These are phyloP conservation scores for Panagrolaimus sp. DNA, from an alignment of 1,140 invertebrate species.

Conservation along the genomic window DNA sequence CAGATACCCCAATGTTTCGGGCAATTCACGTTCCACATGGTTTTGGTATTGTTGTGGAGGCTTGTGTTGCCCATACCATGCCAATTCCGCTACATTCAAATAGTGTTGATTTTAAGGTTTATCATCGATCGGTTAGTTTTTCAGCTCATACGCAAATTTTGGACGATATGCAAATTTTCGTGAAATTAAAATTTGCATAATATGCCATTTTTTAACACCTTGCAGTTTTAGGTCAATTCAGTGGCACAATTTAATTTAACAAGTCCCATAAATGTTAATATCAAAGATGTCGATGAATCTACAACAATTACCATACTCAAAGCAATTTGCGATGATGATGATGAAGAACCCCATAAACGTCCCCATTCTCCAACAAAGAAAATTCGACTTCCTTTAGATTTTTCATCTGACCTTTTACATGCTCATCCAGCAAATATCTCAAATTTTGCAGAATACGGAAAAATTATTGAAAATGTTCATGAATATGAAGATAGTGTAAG, in stretches of 20 bases:
- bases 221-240: conserved; percentile 41
- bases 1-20: conserved; percentile 26
- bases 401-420: conserved; percentile 1
- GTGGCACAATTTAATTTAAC: conserved; percentile 29
- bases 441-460: conserved; percentile 3
- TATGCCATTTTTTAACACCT: too few species aligned
- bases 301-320: neutral
- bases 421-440: neutral
- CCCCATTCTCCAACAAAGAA: neutral
- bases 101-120: conserved; percentile 33
- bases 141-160: too few species aligned
- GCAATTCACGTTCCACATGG: neutral
- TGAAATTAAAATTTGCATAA: too few species aligned
- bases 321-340: conserved; percentile 21
- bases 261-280: conserved; percentile 27
- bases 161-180: too few species aligned
- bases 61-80: conserved; percentile 38
- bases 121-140: conserved; percentile 34
- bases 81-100: conserved; percentile 31
- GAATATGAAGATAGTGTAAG: conserved; percentile 29
- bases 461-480: conserved; percentile 26
- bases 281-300: conserved; percentile 32
- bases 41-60: neutral
- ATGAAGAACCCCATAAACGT: neutral
- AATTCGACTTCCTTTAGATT: neutral